Evolutionary conservation across 2,797 vertebrate species (phyloP), one percentile per base, ranked within the genome.

Genomic region (Denticeps clupeoides): DNA sequence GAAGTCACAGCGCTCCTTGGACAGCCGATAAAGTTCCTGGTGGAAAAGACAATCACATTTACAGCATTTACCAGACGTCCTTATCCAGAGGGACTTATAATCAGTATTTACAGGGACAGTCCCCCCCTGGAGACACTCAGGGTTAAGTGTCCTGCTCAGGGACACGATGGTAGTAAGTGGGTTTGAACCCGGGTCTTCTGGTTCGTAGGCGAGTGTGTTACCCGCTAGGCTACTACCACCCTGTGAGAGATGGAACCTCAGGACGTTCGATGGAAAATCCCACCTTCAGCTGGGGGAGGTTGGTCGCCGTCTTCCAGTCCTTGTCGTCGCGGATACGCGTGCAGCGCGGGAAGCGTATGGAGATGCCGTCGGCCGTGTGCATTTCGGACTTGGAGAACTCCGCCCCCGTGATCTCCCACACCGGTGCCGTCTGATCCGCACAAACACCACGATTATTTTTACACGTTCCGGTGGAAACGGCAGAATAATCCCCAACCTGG

Each of bases 331-430:
- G 88, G 69, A 99, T 86, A 10, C 90, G 84, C 1, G 95, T 99
- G 74, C 92, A 94, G 45, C 95, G 90, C 7, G 95, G 95, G 55
- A 99, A 99, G 55, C 95, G 92, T 70, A 99, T 99, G 49, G 95
- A 99, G 76, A 99, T 97, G n/a, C 95, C 95, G 1, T 95, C 91
- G 0, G 95, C 95, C 0, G 95, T 97, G 77, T 99, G 95, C 50
- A 94, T 94, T 60, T 97, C 95, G 0, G 95, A 90, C 63, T 83
- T 89, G 7, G 95, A 99, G 65, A 97, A 99, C 65, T 99, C 95
- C 0, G 95, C 95, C 1, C 95, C 95, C 0, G 95, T 99, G 65
- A 99, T 98, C 76, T 98, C 95, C 95, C 95, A 99, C 38, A 99
- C 88, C 0, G 93, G 90, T 0, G 95, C 93, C 61, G 73, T 81